A percentile compares a stretch with the other conserved stretches of the same genome.
phyloP scores from a whole-genome alignment of 2,888 invertebrate genomes.

The Trachelus iudaicus region DNA sequence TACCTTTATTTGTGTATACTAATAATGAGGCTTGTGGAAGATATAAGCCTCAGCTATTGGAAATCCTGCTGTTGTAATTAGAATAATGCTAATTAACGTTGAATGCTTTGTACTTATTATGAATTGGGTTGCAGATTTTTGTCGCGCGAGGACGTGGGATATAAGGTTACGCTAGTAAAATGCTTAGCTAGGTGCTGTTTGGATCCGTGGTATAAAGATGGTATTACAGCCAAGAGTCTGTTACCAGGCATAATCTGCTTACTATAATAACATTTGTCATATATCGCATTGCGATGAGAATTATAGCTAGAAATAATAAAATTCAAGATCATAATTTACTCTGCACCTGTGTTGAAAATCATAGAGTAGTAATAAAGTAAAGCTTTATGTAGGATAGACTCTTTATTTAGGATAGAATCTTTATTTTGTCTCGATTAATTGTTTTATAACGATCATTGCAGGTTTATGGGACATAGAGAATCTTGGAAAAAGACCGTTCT shows the following conservation, averaged over 20 bases:
- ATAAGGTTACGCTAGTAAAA: background rate
- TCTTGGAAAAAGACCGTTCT: background rate
- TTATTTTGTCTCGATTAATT: background rate
- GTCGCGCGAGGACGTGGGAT: background rate
- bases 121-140: background rate
- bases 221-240: background rate
- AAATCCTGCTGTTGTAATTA: background rate
- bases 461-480: background rate
- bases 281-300: background rate
- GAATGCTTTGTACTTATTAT: background rate
- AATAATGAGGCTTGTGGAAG: background rate
- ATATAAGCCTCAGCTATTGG: background rate
- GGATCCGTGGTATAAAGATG: background rate
- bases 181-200: background rate
- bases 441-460: background rate
- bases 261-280: background rate
- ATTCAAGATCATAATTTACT: background rate
- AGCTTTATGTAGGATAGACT: background rate
- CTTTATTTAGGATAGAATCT: background rate
- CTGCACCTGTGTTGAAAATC: background rate
- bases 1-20: background rate
- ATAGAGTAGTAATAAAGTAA: background rate
- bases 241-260: background rate
- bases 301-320: background rate
- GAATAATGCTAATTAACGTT: background rate